Evolutionary conservation across 2,888 invertebrate species (phyloP).

Genomic region (Cryptocheilus praepositus): DNA sequence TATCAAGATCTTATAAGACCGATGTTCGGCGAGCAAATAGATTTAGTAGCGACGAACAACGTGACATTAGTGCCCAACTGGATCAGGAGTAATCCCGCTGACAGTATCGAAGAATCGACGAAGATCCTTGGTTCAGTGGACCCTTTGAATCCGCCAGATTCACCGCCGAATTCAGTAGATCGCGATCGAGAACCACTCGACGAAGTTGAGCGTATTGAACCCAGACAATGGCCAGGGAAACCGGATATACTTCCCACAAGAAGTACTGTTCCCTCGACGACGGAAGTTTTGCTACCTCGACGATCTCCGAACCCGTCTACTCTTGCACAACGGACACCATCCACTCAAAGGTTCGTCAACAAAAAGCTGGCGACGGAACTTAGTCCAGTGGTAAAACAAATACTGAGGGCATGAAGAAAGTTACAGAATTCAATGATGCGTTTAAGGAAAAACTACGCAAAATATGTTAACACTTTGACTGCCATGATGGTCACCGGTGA

Average conservation of each 20-base stretch:
- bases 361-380: too few relatives aligned
- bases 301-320: slow-evolving; percentile 51
- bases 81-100: slow-evolving; percentile 20
- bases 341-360: slow-evolving; percentile 54
- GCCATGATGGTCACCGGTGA: too few relatives aligned
- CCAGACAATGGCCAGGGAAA: slow-evolving; percentile 57
- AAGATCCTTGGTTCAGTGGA: slow-evolving; percentile 18
- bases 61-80: slow-evolving; percentile 30
- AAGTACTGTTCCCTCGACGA: slow-evolving; percentile 43
- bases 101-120: slow-evolving; percentile 15
- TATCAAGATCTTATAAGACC: slow-evolving; percentile 23
- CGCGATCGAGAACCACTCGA: slow-evolving; percentile 60
- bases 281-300: slow-evolving; percentile 39
- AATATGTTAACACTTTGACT: too few relatives aligned
- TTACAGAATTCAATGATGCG: too few relatives aligned
- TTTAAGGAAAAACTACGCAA: too few relatives aligned
- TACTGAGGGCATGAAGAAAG: too few relatives aligned
- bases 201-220: slow-evolving; percentile 63
- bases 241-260: slow-evolving; percentile 49
- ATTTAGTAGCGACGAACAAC: slow-evolving; percentile 33
- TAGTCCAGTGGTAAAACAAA: too few relatives aligned
- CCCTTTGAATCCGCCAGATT: slow-evolving; percentile 21
- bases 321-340: slow-evolving; percentile 56
- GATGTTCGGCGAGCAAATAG: slow-evolving; percentile 49
- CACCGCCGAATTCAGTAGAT: slow-evolving; percentile 38